phyloP scores from a whole-genome alignment of 37 sponge, comb jelly and placozoan genomes.

The Tethya wilhelma region DNA sequence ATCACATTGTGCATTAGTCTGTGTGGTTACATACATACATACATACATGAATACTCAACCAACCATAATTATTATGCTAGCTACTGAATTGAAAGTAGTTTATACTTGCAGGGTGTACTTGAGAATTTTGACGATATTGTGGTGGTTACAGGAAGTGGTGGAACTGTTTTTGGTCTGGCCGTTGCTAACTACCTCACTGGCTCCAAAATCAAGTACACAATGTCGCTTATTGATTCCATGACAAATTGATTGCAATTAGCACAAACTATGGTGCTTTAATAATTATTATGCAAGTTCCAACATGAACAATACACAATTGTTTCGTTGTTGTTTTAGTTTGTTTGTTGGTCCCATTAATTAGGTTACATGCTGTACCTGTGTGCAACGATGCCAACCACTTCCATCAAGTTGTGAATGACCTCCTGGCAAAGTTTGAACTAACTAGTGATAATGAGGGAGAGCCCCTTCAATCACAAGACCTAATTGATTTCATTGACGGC shows the following conservation, averaged over 20 bases:
- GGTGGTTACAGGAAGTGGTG: conserved; percentile 69
- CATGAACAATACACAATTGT: no score
- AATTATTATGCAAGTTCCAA: no score
- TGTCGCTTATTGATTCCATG: no score
- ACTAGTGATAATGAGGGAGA: neutral
- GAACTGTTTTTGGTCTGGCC: conserved; percentile 64
- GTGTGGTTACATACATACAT: no score
- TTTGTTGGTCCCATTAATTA: neutral
- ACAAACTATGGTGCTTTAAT: no score
- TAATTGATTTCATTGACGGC: no score
- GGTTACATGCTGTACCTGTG: conserved; percentile 86
- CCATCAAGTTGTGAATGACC: conserved; percentile 55
- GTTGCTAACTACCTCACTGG: conserved; percentile 74
- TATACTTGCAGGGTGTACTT: conserved; percentile 34
- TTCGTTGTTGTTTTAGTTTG: no score
- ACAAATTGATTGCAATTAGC: no score
- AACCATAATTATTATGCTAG: no score
- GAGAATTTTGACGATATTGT: conserved; percentile 82
- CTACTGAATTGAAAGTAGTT: no score
- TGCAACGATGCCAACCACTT: conserved; percentile 72
- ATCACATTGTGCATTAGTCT: neutral
- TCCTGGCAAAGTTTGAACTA: conserved; percentile 44
- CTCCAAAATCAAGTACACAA: conserved; percentile 52
- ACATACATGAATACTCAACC: no score
- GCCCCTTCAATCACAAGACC: no score